These are phyloP conservation scores for Microplitis mediator DNA, from an alignment of 1,140 invertebrate species.

Conservation along the genomic window DNA sequence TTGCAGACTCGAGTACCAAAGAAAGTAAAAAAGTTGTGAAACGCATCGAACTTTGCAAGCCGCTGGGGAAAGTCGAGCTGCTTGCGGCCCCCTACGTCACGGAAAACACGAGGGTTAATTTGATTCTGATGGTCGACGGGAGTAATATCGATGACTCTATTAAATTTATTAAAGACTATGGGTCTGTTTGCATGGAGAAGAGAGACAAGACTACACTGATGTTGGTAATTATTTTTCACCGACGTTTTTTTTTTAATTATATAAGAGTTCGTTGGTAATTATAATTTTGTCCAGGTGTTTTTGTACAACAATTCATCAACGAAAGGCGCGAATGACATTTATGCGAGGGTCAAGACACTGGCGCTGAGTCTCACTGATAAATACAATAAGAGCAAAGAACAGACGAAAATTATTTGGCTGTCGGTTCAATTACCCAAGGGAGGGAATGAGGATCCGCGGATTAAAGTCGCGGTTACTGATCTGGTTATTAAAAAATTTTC, in stretches of 20 bases:
- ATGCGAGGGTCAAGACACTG: constrained; percentile 69
- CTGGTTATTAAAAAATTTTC: constrained; percentile 73
- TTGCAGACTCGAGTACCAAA: constrained; percentile 50
- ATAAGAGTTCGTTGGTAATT: neutral
- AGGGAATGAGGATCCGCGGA: constrained; percentile 42
- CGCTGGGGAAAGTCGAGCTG: constrained; percentile 83
- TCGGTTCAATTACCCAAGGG: constrained; percentile 68
- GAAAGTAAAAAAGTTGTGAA: constrained; percentile 54
- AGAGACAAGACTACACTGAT: constrained; percentile 79
- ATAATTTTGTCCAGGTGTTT: constrained; percentile 63
- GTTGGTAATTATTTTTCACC: constrained; percentile 63
- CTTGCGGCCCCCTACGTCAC: constrained; percentile 89
- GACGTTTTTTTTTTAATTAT: constrained; percentile 10
- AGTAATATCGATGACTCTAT: constrained; percentile 62
- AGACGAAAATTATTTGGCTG: constrained; percentile 73
- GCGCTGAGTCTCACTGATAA: constrained; percentile 69
- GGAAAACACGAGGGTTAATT: constrained; percentile 80
- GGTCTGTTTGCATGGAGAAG: constrained; percentile 73
- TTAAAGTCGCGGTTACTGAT: constrained; percentile 76
- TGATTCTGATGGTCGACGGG: constrained; percentile 72
- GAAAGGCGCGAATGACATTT: constrained; percentile 71
- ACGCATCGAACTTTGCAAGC: constrained; percentile 74
- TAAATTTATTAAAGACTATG: constrained; percentile 75
- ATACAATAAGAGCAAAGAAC: constrained; percentile 67
- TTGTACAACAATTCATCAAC: constrained; percentile 67